These are phyloP conservation scores for Caenorhabditis virilis DNA, from an alignment of 2,888 invertebrate genomes.

Conservation along the genomic window DNA sequence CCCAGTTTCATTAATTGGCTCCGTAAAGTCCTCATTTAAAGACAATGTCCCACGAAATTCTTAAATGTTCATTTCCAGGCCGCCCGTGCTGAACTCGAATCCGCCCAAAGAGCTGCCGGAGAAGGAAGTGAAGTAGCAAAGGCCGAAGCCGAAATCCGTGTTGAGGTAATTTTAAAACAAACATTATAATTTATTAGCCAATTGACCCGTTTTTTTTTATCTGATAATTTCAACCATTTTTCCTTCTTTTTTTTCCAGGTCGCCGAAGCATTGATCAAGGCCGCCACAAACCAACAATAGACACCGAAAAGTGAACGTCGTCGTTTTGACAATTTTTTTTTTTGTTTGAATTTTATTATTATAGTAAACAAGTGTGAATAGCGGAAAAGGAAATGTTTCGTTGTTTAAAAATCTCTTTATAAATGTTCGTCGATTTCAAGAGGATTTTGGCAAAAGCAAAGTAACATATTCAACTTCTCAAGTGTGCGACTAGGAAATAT, in stretches of 20 bases:
- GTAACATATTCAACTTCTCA: no score
- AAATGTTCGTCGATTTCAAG: no score
- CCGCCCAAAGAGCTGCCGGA: conserved; percentile 57
- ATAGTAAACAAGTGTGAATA: no score
- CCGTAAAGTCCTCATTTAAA: no score
- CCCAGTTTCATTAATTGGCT: no score
- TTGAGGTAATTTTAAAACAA: conserved; percentile 43
- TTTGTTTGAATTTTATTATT: no score
- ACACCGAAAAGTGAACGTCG: conserved; percentile 1
- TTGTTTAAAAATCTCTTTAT: no score
- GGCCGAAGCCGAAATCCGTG: conserved; percentile 65
- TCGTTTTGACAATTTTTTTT: no score
- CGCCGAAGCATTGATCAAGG: conserved; percentile 63
- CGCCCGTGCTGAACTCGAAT: conserved; percentile 62
- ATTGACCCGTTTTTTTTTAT: background rate
- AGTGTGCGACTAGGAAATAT: no score
- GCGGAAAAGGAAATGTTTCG: no score
- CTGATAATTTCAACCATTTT: background rate
- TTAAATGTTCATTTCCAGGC: conserved; percentile 42
- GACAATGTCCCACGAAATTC: no score
- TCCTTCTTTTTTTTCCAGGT: conserved; percentile 34
- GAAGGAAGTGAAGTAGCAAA: conserved; percentile 62
- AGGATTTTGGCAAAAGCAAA: no score
- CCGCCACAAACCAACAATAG: conserved; percentile 46
- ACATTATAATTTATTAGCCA: background rate